Evolutionary conservation across 2,888 invertebrate genomes (phyloP).

Genomic region (Corythucha ciliata): DNA sequence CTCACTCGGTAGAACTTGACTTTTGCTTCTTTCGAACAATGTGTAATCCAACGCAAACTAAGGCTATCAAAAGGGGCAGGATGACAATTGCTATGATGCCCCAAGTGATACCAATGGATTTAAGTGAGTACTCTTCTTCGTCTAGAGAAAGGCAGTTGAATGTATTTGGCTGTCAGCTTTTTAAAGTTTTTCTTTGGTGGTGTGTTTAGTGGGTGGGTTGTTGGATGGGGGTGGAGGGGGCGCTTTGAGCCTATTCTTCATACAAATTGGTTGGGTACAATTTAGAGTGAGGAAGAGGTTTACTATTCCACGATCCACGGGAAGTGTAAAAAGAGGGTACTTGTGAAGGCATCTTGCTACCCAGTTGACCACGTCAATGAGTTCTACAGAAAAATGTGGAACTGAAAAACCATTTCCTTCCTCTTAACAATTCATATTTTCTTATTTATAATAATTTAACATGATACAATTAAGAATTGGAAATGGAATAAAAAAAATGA

Average conservation of each 20-base stretch:
- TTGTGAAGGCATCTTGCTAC: no score
- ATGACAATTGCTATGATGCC: conserved; percentile 68
- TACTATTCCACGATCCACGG: no score
- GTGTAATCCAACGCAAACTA: conserved; percentile 53
- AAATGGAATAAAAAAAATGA: no score
- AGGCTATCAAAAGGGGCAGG: conserved; percentile 60
- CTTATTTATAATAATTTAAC: background rate
- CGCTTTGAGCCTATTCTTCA: background rate
- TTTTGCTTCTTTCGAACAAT: conserved; percentile 9
- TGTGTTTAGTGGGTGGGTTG: background rate
- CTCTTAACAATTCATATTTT: conserved; percentile 19
- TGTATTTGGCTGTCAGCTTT: background rate
- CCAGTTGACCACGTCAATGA: no score
- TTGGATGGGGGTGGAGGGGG: conserved; percentile 12
- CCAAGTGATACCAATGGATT: conserved; percentile 65
- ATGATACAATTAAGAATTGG: conserved; percentile 24
- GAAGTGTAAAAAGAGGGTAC: no score
- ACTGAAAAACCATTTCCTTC: conserved; percentile 42
- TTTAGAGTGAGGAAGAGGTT: no score
- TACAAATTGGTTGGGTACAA: background rate
- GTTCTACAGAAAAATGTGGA: conserved; percentile 41
- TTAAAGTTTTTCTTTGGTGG: background rate
- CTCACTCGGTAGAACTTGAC: no score
- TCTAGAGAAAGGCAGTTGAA: conserved; percentile 6
- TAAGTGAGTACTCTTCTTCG: conserved; percentile 66